Base-by-base conservation (phyloP, 2,113 vertebrate species). In the Glareola pratincola region DNA sequence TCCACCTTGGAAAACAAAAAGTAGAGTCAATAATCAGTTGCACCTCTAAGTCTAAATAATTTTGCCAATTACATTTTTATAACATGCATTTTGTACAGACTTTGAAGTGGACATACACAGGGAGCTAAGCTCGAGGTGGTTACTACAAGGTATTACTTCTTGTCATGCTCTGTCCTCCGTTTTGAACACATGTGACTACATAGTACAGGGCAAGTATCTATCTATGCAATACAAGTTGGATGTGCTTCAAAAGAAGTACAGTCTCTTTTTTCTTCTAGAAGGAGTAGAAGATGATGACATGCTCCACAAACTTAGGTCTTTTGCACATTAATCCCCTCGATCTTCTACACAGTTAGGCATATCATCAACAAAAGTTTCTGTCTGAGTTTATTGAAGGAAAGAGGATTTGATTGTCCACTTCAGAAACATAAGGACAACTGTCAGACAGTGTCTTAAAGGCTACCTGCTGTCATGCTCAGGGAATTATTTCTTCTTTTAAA, bases 1-100 rank as follows among this genome's bases (percentile, higher is more conserved):
- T 99, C 99, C 92, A 99, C 98, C 99, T 98, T 80, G 53, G 93
- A 95, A 87, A 96, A 96, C 89, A 95, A 96, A 56, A 90, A 91
- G 67, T 24, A 95, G 50, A 97, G 53, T 87, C 19, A 96, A 69
- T 30, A 37, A 92, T 63, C 29, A 77, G 39, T 32, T 60, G 21
- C 26, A 80, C 26, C 21, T 74, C 29, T 37, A 77, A 66, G 10
- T 34, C 32, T 20, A 78, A 81, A 85, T 20, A 0, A 39, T 90
- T 92, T 90, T 85, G 45, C 72, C n/a, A 51, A 32, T 53, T 37
- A 57, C 14, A 81, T 50, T 92, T 84, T n/a, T 74, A 54, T 34
- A 88, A 62, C 21, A 36, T 12, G 15, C 14, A 64, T 64, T 96
- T 74, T 43, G 75, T 8, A 51, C 6, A 29, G 63, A 30, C 59